Base-by-base conservation (phyloP, 1,140 invertebrate genomes). In the Drosophila hydei region DNA sequence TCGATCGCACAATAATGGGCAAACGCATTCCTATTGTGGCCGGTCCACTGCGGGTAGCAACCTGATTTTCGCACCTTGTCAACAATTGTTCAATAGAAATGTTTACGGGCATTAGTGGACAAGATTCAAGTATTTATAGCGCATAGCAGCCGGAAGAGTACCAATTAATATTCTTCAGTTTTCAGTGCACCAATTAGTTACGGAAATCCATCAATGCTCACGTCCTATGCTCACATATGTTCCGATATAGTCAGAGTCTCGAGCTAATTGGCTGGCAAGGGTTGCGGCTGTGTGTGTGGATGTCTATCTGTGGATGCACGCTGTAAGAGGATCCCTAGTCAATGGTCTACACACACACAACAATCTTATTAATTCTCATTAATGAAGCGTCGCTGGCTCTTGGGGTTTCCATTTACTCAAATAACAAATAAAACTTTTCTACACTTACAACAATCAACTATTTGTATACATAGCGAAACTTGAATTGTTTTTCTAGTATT, bases 1-100 rank as follows among this genome's bases (percentile, higher is more conserved):
- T 80, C 81, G 80, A 85, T 85, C 80, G 63, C 81, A 74, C 77
- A 85, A 85, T 85, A 85, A 85, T 85, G 81, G 77, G 80, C 70
- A 68, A 84, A 84, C 72, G 50, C 36, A 23, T 30, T 68, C 27
- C 18, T 51, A 45, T 54, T 51, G 60, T 60, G 48, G 23, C 33
- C 40, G 16, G 4, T 38, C 14, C 40, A 30, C 69, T 78, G 63
- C 68, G 77, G 18, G 36, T 50, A 60, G 79, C 27, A 68, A 80
- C 18, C 63, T 78, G 79, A 83, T 85, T 85, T 85, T 85, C 81
- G 80, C 80, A 85, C 80, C 80, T 85, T 85, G 72, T 78, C 50
- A 33, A 68, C 70, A 68, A 68, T 72, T 67, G 55, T 72, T 61
- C 36, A 55, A 69, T 72, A 55, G 55, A 72, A 61, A 68, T 19